Evolutionary conservation across 1,140 invertebrate genomes (phyloP).

Genomic region (Dinoponera quadriceps): DNA sequence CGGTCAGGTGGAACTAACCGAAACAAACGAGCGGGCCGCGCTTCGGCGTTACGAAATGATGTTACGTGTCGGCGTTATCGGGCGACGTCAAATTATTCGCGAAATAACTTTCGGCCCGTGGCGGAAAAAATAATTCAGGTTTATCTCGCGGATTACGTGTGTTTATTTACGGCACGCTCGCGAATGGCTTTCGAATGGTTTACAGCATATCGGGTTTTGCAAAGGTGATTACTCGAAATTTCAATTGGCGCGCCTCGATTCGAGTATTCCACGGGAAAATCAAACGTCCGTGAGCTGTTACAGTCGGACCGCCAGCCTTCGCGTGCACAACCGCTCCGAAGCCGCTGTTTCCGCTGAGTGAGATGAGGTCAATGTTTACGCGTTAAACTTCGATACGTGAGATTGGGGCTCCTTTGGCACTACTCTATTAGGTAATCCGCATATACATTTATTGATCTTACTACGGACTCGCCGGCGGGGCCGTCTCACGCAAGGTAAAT

Average conservation of each 20-base stretch:
- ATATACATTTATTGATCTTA: constrained; percentile 9
- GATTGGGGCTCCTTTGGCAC: constrained; percentile 28
- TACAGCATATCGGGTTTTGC: neutral
- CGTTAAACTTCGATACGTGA: constrained; percentile 53
- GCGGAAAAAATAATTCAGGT: too few relatives aligned
- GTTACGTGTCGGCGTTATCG: too few relatives aligned
- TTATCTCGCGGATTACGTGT: too few relatives aligned
- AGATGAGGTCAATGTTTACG: constrained; percentile 59
- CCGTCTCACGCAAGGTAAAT: neutral
- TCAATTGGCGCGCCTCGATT: neutral
- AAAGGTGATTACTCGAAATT: neutral
- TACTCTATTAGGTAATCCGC: neutral
- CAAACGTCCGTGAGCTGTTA: neutral
- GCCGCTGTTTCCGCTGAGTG: constrained; percentile 9
- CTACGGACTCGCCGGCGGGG: neutral
- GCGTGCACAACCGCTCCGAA: neutral
- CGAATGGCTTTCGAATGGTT: too few relatives aligned
- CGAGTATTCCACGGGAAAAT: neutral
- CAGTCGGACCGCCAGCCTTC: neutral
- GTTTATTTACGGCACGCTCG: too few relatives aligned
- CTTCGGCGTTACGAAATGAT: too few relatives aligned
- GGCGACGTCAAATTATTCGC: too few relatives aligned
- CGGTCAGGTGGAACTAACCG: too few relatives aligned
- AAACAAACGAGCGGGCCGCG: too few relatives aligned
- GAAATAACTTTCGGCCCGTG: too few relatives aligned